Evolutionary conservation across 2,888 invertebrate genomes (phyloP).

Genomic region (Drosophila subsilvestris): DNA sequence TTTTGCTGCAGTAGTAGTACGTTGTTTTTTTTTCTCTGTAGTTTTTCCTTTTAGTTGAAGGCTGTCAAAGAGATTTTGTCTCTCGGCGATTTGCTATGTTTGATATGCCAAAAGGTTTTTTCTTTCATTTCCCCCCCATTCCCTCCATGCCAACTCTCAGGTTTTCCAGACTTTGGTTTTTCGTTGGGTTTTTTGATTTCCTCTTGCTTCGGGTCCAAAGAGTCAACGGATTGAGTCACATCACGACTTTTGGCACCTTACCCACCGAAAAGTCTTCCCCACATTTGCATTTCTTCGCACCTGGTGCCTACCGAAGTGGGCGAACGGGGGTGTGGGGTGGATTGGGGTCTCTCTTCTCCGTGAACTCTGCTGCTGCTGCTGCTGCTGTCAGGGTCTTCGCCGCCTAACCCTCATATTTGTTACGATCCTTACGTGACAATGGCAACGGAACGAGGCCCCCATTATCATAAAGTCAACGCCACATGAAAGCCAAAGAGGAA

Average conservation of each 20-base stretch:
- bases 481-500: conserved; percentile 56
- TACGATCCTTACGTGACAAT: conserved; percentile 68
- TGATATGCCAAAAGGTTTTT: conserved; percentile 59
- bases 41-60: conserved; percentile 47
- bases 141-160: background rate
- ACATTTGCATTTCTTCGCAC: conserved; percentile 55
- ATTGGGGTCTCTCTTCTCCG: conserved; percentile 6
- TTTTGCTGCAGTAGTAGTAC: conserved; percentile 37
- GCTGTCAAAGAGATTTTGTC: conserved; percentile 57
- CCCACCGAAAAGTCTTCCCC: conserved; percentile 17
- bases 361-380: conserved; percentile 1
- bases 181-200: conserved; percentile 18
- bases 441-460: conserved; percentile 16
- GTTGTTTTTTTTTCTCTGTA: conserved; percentile 30
- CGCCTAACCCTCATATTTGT: conserved; percentile 65
- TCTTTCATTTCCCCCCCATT: conserved; percentile 9
- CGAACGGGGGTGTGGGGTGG: conserved; percentile 2
- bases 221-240: conserved; percentile 45
- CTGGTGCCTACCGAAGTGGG: conserved; percentile 17
- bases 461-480: conserved; percentile 74
- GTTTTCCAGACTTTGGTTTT: conserved; percentile 14
- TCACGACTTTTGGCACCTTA: conserved; percentile 55
- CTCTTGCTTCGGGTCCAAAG: conserved; percentile 23
- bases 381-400: conserved; percentile 11
- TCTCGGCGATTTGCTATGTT: conserved; percentile 55